A percentile compares a stretch with the other conserved stretches of the same genome.
These are phyloP conservation scores for Dipus sagitta DNA, from an alignment of 2,797 vertebrate species.

Conservation along the genomic window DNA sequence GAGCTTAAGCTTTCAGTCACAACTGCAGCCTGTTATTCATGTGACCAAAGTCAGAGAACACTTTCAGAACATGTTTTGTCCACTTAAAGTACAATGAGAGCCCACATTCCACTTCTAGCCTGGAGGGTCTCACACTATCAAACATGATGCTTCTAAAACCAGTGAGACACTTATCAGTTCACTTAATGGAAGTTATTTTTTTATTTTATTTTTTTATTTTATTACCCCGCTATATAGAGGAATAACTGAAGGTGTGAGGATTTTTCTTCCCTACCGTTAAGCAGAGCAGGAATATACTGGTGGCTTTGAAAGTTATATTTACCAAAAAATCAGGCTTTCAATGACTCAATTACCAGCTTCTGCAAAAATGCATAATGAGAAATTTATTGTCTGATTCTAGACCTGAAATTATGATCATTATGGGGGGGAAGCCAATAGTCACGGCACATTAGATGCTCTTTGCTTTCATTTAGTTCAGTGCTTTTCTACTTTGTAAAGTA, in stretches of 20 bases:
- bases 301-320: conserved; percentile 77
- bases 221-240: conserved; percentile 57
- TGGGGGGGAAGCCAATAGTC: conserved; percentile 1
- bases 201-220: neutral
- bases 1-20: conserved; percentile 62
- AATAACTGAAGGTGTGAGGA: conserved; percentile 77
- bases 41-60: conserved; percentile 57
- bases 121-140: conserved; percentile 58
- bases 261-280: conserved; percentile 66
- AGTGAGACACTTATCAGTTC: conserved; percentile 68
- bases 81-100: conserved; percentile 34
- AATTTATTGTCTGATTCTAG: conserved; percentile 78
- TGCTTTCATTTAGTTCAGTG: conserved; percentile 59
- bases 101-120: neutral
- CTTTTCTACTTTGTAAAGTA: conserved; percentile 56
- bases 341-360: conserved; percentile 70
- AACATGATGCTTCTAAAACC: conserved; percentile 61
- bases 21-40: conserved; percentile 15
- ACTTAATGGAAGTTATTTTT: conserved; percentile 68
- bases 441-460: neutral
- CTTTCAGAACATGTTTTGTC: conserved; percentile 35
- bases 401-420: conserved; percentile 65
- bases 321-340: conserved; percentile 79
- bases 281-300: conserved; percentile 74
- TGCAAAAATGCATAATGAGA: conserved; percentile 73